Evolutionary conservation across 92 coral and sea anemone genomes (phyloP).

Genomic region (Epizoanthus ramosus): DNA sequence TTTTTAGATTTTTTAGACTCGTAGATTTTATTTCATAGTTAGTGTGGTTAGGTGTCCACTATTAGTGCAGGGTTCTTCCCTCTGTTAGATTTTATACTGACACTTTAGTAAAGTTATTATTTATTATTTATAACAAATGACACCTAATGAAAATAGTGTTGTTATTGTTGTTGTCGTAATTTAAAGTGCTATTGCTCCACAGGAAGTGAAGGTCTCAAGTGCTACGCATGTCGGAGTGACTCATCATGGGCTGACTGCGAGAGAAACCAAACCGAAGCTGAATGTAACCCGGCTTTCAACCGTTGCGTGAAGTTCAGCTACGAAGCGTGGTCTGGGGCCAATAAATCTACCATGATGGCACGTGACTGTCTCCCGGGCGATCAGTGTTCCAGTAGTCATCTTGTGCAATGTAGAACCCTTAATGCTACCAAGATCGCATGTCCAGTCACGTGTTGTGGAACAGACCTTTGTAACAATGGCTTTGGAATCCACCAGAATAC

Average conservation of each 20-base stretch:
- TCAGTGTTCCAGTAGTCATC: conserved; percentile 1
- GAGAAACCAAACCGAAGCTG: not conserved
- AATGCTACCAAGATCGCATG: not conserved
- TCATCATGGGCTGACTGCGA: not conserved
- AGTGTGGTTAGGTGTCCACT: too few relatives aligned
- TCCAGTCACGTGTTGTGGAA: conserved; percentile 7
- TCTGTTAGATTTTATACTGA: too few relatives aligned
- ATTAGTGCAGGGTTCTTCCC: too few relatives aligned
- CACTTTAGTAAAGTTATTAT: too few relatives aligned
- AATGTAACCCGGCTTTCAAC: not conserved
- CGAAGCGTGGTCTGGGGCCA: not conserved
- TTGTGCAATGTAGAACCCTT: not conserved
- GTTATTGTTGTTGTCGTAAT: too few relatives aligned
- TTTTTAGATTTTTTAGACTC: too few relatives aligned
- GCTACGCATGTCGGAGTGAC: not conserved
- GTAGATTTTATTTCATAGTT: too few relatives aligned
- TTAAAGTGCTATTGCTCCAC: not conserved
- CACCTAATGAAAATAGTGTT: too few relatives aligned
- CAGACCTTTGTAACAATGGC: not conserved
- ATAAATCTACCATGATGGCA: conserved; percentile 11
- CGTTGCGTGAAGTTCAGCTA: not conserved
- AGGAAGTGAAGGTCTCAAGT: conserved; percentile 2
- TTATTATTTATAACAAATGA: too few relatives aligned
- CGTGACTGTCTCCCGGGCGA: conserved; percentile 11
- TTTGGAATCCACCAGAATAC: not conserved